phyloP scores from a whole-genome alignment of 2,888 invertebrate species.

The Stomorhina lunata region DNA sequence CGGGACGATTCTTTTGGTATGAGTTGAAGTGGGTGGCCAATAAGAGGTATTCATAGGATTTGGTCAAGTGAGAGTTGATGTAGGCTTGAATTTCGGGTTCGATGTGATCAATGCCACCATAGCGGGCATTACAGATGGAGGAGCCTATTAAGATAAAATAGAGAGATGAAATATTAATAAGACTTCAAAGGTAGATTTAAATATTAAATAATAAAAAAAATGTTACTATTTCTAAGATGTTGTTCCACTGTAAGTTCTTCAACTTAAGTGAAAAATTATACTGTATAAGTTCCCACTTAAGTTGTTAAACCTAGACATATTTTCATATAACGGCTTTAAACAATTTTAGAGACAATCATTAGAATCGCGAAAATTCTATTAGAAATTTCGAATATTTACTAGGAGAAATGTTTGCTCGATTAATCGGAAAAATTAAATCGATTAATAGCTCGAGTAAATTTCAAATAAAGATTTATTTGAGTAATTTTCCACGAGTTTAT shows the following conservation, averaged over 20 bases:
- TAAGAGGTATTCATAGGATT: constrained; percentile 88
- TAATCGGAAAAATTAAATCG: no score
- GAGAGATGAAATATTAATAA: neutral
- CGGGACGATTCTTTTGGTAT: constrained; percentile 87
- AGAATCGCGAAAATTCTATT: no score
- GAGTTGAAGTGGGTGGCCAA: constrained; percentile 89
- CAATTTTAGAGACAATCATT: no score
- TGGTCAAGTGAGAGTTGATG: constrained; percentile 84
- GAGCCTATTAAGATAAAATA: constrained; percentile 55
- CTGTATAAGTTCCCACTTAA: no score
- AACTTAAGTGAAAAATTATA: no score
- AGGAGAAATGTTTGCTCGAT: no score
- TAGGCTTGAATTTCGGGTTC: constrained; percentile 74
- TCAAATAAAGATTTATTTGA: no score
- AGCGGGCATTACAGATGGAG: constrained; percentile 72
- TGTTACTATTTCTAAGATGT: neutral
- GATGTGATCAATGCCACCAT: constrained; percentile 72
- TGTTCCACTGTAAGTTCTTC: neutral
- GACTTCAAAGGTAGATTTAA: neutral
- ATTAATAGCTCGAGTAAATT: no score
- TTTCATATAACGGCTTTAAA: no score
- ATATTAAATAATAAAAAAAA: neutral
- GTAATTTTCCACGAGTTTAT: no score
- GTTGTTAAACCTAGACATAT: no score
- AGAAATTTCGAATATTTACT: no score